Evolutionary conservation across 2,888 invertebrate genomes (phyloP).

Genomic region (Hydrotaea cyrtoneurina): DNA sequence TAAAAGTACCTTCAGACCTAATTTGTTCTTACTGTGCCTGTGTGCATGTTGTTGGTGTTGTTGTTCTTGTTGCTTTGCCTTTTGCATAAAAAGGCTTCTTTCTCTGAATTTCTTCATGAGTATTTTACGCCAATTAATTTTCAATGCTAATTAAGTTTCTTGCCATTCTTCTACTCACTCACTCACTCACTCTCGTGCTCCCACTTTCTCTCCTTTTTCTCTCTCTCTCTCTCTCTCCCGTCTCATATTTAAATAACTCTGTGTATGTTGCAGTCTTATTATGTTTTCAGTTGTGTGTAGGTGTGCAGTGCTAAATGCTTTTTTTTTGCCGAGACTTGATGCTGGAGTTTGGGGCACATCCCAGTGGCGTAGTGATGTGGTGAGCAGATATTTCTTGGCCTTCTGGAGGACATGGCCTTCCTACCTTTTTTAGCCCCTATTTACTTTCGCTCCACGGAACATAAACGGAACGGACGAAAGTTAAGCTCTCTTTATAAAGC

Average conservation of each 20-base stretch:
- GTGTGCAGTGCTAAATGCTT: slow-evolving; percentile 36
- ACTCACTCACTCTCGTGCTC: background rate
- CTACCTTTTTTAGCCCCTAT: no score
- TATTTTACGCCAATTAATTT: slow-evolving; percentile 68
- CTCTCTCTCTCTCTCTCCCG: background rate
- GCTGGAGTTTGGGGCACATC: background rate
- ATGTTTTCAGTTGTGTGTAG: slow-evolving; percentile 18
- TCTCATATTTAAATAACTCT: background rate
- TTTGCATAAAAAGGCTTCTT: slow-evolving; percentile 30
- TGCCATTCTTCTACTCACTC: slow-evolving; percentile 27
- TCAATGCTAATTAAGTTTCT: slow-evolving; percentile 69
- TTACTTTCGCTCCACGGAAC: no score
- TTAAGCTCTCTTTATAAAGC: no score
- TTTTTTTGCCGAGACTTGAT: slow-evolving; percentile 27
- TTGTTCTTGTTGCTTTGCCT: slow-evolving; percentile 11
- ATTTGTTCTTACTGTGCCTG: slow-evolving; percentile 20
- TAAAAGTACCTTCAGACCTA: slow-evolving; percentile 4
- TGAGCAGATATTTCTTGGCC: no score
- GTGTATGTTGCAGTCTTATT: slow-evolving; percentile 2
- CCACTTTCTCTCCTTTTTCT: background rate
- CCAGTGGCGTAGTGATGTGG: no score
- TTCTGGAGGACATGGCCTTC: no score
- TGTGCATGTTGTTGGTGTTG: background rate
- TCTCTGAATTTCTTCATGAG: slow-evolving; percentile 30
- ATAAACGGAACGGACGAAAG: no score